Base-by-base conservation (phyloP, 2,113 vertebrate genomes). In the Ia io region DNA sequence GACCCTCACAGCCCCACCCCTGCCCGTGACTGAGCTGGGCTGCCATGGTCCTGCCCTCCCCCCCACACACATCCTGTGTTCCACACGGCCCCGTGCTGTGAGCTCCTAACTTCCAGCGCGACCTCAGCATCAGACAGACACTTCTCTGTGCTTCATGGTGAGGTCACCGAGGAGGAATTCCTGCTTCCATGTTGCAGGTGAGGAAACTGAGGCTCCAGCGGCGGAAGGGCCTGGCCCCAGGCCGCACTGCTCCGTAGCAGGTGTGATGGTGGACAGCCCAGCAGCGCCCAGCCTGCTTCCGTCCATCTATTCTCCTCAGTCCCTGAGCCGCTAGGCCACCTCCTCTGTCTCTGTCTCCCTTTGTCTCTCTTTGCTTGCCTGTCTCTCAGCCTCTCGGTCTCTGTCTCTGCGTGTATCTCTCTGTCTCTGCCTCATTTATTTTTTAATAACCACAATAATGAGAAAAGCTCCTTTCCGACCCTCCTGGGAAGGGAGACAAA, bases 371-470 rank as follows among this genome's bases (percentile, higher is more conserved):
- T 44, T 28, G 87, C 91, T 85, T 37, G 94, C 59, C 84, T 86
- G 80, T 97, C 95, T 95, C 93, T 96, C 89, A n/a, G 92, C 44
- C 78, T 88, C 85, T 87, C 74, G 83, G 40, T 93, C 95, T 97
- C 89, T 95, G 77, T 95, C 90, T 97, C 37, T 97, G 9, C 44
- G 8, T 92, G 70, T 93, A 74, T 97, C 95, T 97, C 96, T 97
- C 96, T 95, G 89, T 93, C 92, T 96, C 95, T 92, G 90, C 89
- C 95, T 97, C 97, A 97, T 97, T 97, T 97, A 97, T 97, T 97
- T 96, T 97, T 97, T 97, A 97, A 97, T 97, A 97, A 97, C 96
- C 95, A 96, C 97, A 96, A 96, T 97, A 97, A 97, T 97, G 97
- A 97, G 97, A 97, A 97, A 97, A 97, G 97, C 97, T 97, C 97